These are phyloP conservation scores for Cyclargus thomasi DNA, from an alignment of 1,140 invertebrate species.

Conservation along the genomic window DNA sequence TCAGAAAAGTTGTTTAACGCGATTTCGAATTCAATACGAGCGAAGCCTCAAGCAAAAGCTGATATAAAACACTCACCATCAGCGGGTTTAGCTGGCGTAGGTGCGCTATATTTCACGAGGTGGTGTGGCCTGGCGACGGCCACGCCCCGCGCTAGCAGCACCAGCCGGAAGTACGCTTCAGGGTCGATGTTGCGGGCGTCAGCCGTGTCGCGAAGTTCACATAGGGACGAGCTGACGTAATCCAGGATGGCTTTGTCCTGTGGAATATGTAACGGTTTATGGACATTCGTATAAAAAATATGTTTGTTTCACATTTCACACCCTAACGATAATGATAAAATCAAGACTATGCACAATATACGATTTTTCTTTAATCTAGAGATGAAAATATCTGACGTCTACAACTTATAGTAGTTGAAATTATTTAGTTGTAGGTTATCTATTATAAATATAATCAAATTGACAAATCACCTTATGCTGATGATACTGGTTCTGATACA, in stretches of 20 bases:
- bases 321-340: no score
- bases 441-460: no score
- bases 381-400: no score
- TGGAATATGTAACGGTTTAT: not conserved
- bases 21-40: no score
- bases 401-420: no score
- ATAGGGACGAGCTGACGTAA: constrained; percentile 84
- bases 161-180: constrained; percentile 91
- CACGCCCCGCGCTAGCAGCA: constrained; percentile 89
- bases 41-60: no score
- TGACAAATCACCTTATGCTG: constrained; percentile 89
- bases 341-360: no score
- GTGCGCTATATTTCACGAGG: constrained; percentile 85
- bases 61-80: constrained; percentile 38
- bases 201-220: constrained; percentile 77
- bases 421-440: no score
- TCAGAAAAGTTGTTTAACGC: no score
- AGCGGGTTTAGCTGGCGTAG: constrained; percentile 53
- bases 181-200: constrained; percentile 85
- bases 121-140: constrained; percentile 89
- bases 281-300: not conserved
- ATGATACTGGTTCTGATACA: constrained; percentile 89
- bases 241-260: constrained; percentile 84
- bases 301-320: not conserved
- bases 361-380: no score